These are phyloP conservation scores for Morpho helenor DNA, from an alignment of 2,888 invertebrate genomes.

Conservation along the genomic window DNA sequence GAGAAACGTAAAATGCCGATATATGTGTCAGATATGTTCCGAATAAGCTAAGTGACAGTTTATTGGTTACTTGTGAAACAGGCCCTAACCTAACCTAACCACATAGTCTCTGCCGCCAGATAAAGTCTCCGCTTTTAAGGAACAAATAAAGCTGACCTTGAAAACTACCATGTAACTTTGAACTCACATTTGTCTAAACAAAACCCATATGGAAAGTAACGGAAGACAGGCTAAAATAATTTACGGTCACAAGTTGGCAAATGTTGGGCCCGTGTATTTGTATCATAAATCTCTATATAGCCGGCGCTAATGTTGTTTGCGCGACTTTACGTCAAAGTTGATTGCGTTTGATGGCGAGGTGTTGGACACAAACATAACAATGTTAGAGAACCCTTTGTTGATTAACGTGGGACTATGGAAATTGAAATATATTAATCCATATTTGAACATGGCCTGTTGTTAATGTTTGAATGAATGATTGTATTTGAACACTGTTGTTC, in stretches of 20 bases:
- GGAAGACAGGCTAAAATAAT: slow-evolving; percentile 38
- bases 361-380: slow-evolving; percentile 2
- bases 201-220: slow-evolving; percentile 34
- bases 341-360: slow-evolving; percentile 30
- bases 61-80: too few species aligned
- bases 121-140: not conserved
- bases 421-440: slow-evolving; percentile 10
- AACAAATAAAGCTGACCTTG: not conserved
- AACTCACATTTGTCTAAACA: slow-evolving; percentile 26
- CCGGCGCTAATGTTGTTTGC: slow-evolving; percentile 39
- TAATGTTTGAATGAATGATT: not conserved
- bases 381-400: slow-evolving; percentile 19
- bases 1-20: too few species aligned
- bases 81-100: too few species aligned
- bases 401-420: slow-evolving; percentile 13
- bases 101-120: not conserved
- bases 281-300: slow-evolving; percentile 56
- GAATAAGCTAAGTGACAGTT: too few species aligned
- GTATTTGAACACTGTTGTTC: too few species aligned
- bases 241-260: slow-evolving; percentile 38
- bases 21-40: too few species aligned
- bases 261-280: slow-evolving; percentile 50
- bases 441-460: not conserved
- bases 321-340: slow-evolving; percentile 44
- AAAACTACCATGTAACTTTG: slow-evolving; percentile 7